These are phyloP conservation scores for Rhogogaster chlorosoma DNA, from an alignment of 2,888 invertebrate genomes.

Conservation along the genomic window DNA sequence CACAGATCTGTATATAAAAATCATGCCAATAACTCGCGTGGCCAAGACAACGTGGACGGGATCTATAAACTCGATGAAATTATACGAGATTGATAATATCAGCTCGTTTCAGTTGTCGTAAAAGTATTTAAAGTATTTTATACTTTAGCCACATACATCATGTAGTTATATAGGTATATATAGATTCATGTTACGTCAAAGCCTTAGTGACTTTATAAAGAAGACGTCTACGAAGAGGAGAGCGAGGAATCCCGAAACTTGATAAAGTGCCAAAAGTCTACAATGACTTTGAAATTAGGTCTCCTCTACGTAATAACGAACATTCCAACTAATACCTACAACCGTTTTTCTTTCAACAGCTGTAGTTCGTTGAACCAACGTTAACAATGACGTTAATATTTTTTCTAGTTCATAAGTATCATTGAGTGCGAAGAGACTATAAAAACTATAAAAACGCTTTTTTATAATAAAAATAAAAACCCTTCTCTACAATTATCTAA, in stretches of 20 bases:
- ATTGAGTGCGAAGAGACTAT: background rate
- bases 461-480: background rate
- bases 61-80: background rate
- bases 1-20: background rate
- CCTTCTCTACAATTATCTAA: background rate
- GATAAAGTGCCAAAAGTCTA: slow-evolving; percentile 35
- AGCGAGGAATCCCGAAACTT: background rate
- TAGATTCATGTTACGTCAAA: background rate
- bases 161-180: background rate
- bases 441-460: too few relatives aligned
- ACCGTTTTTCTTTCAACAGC: background rate
- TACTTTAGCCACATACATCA: background rate
- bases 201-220: background rate
- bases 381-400: background rate
- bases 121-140: background rate
- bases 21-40: slow-evolving; percentile 11
- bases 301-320: slow-evolving; percentile 28
- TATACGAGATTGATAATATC: background rate
- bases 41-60: background rate
- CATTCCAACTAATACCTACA: slow-evolving; percentile 17
- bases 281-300: slow-evolving; percentile 43
- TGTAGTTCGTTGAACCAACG: slow-evolving; percentile 28
- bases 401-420: background rate
- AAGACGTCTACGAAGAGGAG: background rate
- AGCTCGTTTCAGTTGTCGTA: background rate